These are phyloP conservation scores for Syrphus vitripennis DNA, from an alignment of 2,888 invertebrate genomes.

Conservation along the genomic window DNA sequence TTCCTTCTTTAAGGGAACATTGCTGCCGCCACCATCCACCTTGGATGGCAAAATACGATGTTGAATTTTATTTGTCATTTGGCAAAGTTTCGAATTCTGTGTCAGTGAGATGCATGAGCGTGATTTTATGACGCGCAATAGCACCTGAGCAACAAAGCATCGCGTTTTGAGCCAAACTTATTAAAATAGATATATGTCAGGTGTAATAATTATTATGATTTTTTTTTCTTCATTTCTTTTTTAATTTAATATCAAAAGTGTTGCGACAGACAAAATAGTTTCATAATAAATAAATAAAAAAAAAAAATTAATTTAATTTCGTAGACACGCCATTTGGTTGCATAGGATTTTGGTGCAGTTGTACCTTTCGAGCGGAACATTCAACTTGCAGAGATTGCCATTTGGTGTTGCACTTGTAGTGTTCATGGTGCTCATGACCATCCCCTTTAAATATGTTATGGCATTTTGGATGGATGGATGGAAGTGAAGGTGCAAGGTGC, in stretches of 20 bases:
- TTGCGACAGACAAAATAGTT: neutral
- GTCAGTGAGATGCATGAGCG: slow-evolving; percentile 10
- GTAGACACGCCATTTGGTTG: slow-evolving; percentile 45
- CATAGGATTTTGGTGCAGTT: slow-evolving; percentile 34
- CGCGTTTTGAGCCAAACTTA: neutral
- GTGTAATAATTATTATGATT: slow-evolving; percentile 37
- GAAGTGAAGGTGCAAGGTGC: neutral
- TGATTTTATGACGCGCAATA: neutral
- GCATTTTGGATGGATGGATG: neutral
- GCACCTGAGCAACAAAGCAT: slow-evolving; percentile 35
- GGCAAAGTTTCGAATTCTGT: slow-evolving; percentile 38
- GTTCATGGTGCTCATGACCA: neutral
- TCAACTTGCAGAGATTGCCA: slow-evolving; percentile 19
- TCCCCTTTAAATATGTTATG: neutral
- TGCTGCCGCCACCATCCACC: too few species aligned
- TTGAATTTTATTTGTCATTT: slow-evolving; percentile 42
- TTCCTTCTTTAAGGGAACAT: slow-evolving; percentile 24
- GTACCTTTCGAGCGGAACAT: slow-evolving; percentile 47
- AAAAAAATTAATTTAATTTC: slow-evolving; percentile 32
- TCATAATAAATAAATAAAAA: neutral
- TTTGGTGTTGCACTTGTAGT: neutral
- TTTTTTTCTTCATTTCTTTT: neutral
- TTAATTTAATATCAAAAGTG: slow-evolving; percentile 9
- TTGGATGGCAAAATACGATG: slow-evolving; percentile 34
- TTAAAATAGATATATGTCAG: slow-evolving; percentile 62